Base-by-base conservation (phyloP, 1,140 invertebrate genomes). In the Maconellicoccus hirsutus region DNA sequence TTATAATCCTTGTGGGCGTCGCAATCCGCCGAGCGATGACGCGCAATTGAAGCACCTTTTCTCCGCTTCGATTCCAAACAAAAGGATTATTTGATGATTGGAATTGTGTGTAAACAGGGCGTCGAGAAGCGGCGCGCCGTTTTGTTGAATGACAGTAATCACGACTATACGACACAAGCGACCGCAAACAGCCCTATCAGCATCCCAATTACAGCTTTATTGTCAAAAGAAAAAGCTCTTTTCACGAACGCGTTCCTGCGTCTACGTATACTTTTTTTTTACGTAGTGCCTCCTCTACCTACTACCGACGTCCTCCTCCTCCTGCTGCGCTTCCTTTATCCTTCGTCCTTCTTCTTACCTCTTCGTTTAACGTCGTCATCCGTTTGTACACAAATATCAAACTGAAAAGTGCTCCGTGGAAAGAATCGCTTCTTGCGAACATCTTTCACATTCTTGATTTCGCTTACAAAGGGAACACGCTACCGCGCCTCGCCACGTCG, bases 391-490 rank as follows among this genome's bases (percentile, higher is more conserved):
- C 42, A 52, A 52, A 52, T 52, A 52, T 52, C 42, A 19, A 52
- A 52, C 42, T 12, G 12, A 33, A 33, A 33, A 33, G 29, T 33
- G 29, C 42, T 52, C 2, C 10, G 33, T 52, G n/a, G n/a, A 14
- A 52, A 52, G 2, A 52, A 52, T 3, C 10, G 42, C 42, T 8
- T 16, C 42, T 52, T 33, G 6, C 42, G 42, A 52, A 52, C 42
- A 52, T 52, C 42, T 52, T 52, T 52, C 42, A 52, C 42, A 52
- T 52, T 52, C 42, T 52, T 52, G 42, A 52, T 52, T 52, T 52
- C 16, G 42, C 42, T 52, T 52, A 52, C 42, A 52, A 52, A 52
- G 42, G n/a, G n/a, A 52, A 52, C n/a, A 33, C 42, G 4, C n/a
- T n/a, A n/a, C n/a, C n/a, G n/a, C 29, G 29, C 3, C 29, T 33